Evolutionary conservation across 1,140 invertebrate genomes (phyloP).

Genomic region (Laupala kohalensis): DNA sequence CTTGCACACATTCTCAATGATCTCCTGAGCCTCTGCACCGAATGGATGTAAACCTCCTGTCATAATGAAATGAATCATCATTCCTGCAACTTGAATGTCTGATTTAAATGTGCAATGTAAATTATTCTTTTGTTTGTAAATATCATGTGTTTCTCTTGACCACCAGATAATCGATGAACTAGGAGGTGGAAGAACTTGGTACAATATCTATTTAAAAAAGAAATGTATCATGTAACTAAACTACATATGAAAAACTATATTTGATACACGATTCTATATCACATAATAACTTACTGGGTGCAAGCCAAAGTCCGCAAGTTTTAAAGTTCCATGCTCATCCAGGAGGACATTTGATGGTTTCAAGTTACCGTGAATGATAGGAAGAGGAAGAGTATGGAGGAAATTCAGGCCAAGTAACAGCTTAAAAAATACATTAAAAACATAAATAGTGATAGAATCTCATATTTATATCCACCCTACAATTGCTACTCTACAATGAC

Average conservation of each 20-base stretch:
- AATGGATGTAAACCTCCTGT: conserved; percentile 27
- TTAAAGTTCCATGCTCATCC: conserved; percentile 23
- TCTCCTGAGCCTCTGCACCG: conserved; percentile 21
- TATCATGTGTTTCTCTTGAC: conserved; percentile 23
- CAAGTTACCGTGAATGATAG: conserved; percentile 30
- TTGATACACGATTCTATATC: background rate
- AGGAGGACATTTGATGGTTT: conserved; percentile 30
- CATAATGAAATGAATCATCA: conserved; percentile 26
- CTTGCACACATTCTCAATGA: conserved; percentile 24
- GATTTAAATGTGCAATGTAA: conserved; percentile 23
- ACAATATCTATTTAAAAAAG: conserved; percentile 19
- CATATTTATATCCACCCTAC: no score
- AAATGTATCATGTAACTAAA: background rate
- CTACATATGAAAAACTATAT: background rate
- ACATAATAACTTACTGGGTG: conserved; percentile 21
- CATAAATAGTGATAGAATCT: no score
- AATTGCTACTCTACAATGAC: background rate
- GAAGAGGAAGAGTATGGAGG: conserved; percentile 22
- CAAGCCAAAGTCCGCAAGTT: conserved; percentile 29
- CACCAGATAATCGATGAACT: conserved; percentile 27
- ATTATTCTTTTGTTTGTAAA: conserved; percentile 19
- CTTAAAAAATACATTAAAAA: conserved; percentile 18
- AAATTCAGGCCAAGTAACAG: conserved; percentile 25
- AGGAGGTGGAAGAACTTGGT: conserved; percentile 22
- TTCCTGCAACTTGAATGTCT: conserved; percentile 27